A percentile compares a stretch with the other conserved stretches of the same genome.
Conservation (phyloP, 2,113 vertebrate genomes). For the Tyrannus savana region DNA sequence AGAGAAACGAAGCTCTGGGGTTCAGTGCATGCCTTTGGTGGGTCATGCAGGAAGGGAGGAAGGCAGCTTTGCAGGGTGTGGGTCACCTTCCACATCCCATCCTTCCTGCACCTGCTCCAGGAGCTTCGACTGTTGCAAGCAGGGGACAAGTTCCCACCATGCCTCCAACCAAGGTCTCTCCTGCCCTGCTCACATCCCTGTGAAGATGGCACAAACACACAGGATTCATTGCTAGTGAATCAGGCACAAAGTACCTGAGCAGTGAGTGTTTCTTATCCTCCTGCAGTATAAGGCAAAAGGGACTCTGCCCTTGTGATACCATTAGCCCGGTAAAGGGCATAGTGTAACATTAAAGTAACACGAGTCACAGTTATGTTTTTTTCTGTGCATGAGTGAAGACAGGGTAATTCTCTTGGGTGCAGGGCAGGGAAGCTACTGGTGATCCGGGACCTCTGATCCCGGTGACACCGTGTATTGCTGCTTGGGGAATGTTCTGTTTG, state of each 20-base stretch:
- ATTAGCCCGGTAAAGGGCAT: not conserved
- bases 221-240: not conserved
- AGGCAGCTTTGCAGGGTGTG: not conserved
- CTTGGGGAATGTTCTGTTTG: not conserved
- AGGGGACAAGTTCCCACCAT: not conserved
- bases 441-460: not conserved
- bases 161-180: not conserved
- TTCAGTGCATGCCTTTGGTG: not conserved
- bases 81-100: not conserved
- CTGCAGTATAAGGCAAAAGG: not conserved
- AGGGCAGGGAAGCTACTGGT: not conserved
- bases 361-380: not conserved
- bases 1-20: not conserved
- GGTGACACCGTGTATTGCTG: fast-evolving
- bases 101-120: not conserved
- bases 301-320: not conserved
- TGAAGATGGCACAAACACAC: not conserved
- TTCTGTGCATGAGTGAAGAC: not conserved
- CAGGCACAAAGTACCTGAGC: not conserved
- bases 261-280: not conserved
- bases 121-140: not conserved
- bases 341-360: not conserved
- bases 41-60: not conserved
- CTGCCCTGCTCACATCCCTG: not conserved
- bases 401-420: not conserved